Percentiles rank a stretch among this genome's conserved stretches.
Evolutionary conservation across 2,888 invertebrate species (phyloP).

Genomic region (Platerodrilus igneus): DNA sequence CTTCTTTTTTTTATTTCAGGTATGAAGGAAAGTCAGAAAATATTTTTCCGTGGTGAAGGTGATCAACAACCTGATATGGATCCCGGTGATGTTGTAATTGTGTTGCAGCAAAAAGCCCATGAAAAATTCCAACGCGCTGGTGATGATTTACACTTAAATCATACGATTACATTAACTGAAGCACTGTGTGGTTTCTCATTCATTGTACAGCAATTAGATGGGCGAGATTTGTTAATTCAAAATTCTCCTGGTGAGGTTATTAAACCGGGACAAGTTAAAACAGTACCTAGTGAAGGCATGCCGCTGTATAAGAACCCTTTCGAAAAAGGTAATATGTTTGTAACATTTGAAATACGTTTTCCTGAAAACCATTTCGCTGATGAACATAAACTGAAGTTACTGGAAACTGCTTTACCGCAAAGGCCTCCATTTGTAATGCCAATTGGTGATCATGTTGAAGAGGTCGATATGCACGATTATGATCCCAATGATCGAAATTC

Average conservation of each 20-base stretch:
- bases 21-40: slow-evolving; percentile 81
- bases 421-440: slow-evolving; percentile 68
- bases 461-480: slow-evolving; percentile 75
- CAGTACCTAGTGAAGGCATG: slow-evolving; percentile 85
- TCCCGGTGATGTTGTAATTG: slow-evolving; percentile 85
- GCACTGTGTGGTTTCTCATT: slow-evolving; percentile 87
- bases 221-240: slow-evolving; percentile 73
- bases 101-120: slow-evolving; percentile 78
- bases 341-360: slow-evolving; percentile 82
- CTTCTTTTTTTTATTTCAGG: slow-evolving; percentile 24
- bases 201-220: slow-evolving; percentile 85
- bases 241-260: slow-evolving; percentile 78
- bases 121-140: slow-evolving; percentile 72
- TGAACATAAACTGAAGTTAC: slow-evolving; percentile 59
- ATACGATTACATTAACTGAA: slow-evolving; percentile 76
- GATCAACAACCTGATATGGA: slow-evolving; percentile 84
- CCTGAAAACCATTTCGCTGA: slow-evolving; percentile 76
- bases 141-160: slow-evolving; percentile 68
- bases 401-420: slow-evolving; percentile 72
- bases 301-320: slow-evolving; percentile 79
- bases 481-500: slow-evolving; percentile 58
- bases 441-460: slow-evolving; percentile 76
- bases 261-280: slow-evolving; percentile 74
- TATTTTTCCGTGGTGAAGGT: slow-evolving; percentile 82
- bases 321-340: slow-evolving; percentile 80